Conservation (phyloP, 2,888 invertebrate species). For the Ophonus ardosiacus region DNA sequence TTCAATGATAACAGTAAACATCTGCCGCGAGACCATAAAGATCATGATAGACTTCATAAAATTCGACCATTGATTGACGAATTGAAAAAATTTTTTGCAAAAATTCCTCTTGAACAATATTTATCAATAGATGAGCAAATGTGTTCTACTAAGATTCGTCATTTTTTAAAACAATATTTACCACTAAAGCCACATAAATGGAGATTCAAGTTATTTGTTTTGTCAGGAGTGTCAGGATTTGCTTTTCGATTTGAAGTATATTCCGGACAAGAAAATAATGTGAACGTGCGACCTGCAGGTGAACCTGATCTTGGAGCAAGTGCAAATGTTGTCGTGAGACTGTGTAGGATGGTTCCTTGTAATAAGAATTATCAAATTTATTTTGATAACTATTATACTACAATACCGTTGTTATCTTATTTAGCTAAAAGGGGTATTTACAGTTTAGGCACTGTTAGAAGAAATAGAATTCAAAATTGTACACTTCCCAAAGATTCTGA, state of each 20-base stretch:
- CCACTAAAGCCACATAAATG: neutral
- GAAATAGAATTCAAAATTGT: constrained; percentile 67
- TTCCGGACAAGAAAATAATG: neutral
- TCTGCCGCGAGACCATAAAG: no score
- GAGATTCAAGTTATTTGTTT: neutral
- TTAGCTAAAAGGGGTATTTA: constrained; percentile 61
- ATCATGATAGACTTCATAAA: no score
- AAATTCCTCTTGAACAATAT: no score
- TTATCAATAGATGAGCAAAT: no score
- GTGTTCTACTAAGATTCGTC: neutral
- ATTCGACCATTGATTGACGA: no score
- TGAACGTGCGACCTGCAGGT: neutral
- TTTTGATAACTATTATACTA: constrained; percentile 45
- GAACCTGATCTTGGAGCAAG: constrained; percentile 4
- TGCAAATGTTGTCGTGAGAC: constrained; percentile 9
- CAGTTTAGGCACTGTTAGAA: constrained; percentile 64
- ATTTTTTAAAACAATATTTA: constrained; percentile 1
- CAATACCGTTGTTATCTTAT: constrained; percentile 54
- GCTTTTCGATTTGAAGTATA: neutral
- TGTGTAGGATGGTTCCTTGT: neutral
- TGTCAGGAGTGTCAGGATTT: neutral
- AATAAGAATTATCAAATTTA: constrained; percentile 16
- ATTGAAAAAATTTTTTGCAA: no score
- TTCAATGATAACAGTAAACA: no score
- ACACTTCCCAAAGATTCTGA: constrained; percentile 60